Base-by-base conservation (phyloP, 1,140 invertebrate species). In the Thaumatotibia leucotreta region DNA sequence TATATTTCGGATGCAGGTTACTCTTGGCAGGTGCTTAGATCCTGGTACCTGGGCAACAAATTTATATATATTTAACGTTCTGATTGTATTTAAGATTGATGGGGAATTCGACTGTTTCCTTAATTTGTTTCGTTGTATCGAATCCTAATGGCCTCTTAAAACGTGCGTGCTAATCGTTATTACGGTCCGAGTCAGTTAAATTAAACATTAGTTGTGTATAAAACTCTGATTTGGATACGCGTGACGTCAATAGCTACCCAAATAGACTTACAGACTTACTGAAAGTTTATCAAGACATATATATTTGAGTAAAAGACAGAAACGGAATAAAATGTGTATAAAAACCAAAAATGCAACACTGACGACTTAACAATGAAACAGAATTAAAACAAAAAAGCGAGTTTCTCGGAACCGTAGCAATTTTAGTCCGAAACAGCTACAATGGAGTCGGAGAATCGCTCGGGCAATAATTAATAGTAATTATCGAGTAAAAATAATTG, bases 401-500 rank as follows among this genome's bases (percentile, higher is more conserved):
- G 23, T 45, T 64, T 64, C 63, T 49, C 65, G n/a, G 29, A 62
- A 67, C 32, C 24, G 32, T 27, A 20, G 27, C 65, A 66, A 61
- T 61, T 65, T 64, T 62, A 63, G 54, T 31, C 54, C 58, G 39
- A 75, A 71, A 68, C 64, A 61, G 63, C 49, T 66, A 68, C 65
- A 74, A 79, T 80, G 69, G 75, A 77, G 65, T 17, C 66, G 69
- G 69, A 65, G 73, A 79, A 77, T 77, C 74, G 73, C 72, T 76
- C 78, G 75, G 79, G 81, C 77, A 72, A 78, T 84, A 85, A 83
- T 83, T 81, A 83, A 82, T 78, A 80, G 77, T 80, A 76, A 85
- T 86, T 84, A 83, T 83, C 75, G 77, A 73, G 76, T 83, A 79
- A 80, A 82, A 83, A 78, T 88, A 88, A 88, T 86, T 88, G 81